Conservation (phyloP, 2,797 vertebrate species). For the Xenopus petersii region DNA sequence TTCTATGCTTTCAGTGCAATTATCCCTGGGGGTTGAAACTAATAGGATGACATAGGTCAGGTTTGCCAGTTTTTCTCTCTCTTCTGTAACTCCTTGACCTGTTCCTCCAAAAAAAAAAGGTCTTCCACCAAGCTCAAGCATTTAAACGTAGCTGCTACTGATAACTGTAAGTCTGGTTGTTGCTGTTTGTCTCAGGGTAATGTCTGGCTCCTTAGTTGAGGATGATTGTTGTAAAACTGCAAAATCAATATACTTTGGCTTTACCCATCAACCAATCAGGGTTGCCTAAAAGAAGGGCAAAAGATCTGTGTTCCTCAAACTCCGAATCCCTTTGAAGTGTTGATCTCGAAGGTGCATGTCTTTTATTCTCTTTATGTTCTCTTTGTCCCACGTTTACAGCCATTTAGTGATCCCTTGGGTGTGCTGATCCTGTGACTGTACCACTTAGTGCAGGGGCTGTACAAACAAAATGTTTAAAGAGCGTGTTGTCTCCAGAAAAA, state of each 20-base stretch:
- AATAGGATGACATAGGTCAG: too few relatives aligned
- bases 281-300: too few relatives aligned
- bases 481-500: conserved; percentile 4
- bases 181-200: conserved; percentile 11
- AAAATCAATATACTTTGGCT: not conserved
- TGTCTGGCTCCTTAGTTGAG: not conserved
- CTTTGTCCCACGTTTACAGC: conserved; percentile 6
- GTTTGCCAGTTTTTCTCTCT: too few relatives aligned
- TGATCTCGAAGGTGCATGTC: not conserved
- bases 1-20: too few relatives aligned
- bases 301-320: not conserved
- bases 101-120: not conserved
- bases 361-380: not conserved
- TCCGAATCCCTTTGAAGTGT: not conserved
- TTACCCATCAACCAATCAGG: not conserved
- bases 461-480: too few relatives aligned
- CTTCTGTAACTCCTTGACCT: not conserved
- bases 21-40: too few relatives aligned
- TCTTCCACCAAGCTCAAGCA: conserved; percentile 15
- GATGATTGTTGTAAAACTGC: not conserved
- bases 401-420: not conserved
- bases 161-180: not conserved
- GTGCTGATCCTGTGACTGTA: too few relatives aligned
- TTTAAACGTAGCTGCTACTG: conserved; percentile 15
- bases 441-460: too few relatives aligned